Conservation (phyloP, 2,888 invertebrate genomes). For the Cataglyphis altisquamis region DNA sequence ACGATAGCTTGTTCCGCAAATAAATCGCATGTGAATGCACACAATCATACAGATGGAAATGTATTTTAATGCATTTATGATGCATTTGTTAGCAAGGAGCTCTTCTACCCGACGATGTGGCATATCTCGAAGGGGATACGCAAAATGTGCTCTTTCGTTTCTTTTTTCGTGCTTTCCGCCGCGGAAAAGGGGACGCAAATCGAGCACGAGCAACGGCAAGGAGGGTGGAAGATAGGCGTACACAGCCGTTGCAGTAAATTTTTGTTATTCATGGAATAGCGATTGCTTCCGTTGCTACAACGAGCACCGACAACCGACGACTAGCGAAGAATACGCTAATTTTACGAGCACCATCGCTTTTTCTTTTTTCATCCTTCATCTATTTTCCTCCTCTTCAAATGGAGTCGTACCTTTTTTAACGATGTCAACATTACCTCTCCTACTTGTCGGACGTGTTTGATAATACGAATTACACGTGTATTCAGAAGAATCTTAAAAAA, state of each 20-base stretch:
- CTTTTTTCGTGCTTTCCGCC: slow-evolving; percentile 8
- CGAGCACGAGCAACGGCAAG: slow-evolving; percentile 39
- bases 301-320: slow-evolving; percentile 72
- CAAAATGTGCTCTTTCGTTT: slow-evolving; percentile 29
- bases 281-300: slow-evolving; percentile 79
- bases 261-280: slow-evolving; percentile 84
- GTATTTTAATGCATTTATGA: slow-evolving; percentile 52
- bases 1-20: slow-evolving; percentile 1
- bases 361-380: slow-evolving; percentile 50
- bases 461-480: slow-evolving; percentile 24
- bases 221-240: slow-evolving; percentile 44
- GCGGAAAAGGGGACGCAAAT: slow-evolving; percentile 2
- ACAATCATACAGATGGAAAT: slow-evolving; percentile 13
- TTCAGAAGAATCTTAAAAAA: not conserved
- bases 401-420: slow-evolving; percentile 22
- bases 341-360: slow-evolving; percentile 75
- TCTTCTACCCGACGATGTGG: slow-evolving; percentile 14
- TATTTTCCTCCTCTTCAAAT: slow-evolving; percentile 37
- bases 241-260: slow-evolving; percentile 74
- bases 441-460: not conserved
- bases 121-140: slow-evolving; percentile 17
- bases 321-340: slow-evolving; percentile 81
- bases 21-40: slow-evolving; percentile 22
- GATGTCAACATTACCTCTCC: slow-evolving; percentile 18
- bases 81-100: slow-evolving; percentile 32